Base-by-base conservation (phyloP, 2,888 invertebrate genomes). In the Athripsodes cinereus region DNA sequence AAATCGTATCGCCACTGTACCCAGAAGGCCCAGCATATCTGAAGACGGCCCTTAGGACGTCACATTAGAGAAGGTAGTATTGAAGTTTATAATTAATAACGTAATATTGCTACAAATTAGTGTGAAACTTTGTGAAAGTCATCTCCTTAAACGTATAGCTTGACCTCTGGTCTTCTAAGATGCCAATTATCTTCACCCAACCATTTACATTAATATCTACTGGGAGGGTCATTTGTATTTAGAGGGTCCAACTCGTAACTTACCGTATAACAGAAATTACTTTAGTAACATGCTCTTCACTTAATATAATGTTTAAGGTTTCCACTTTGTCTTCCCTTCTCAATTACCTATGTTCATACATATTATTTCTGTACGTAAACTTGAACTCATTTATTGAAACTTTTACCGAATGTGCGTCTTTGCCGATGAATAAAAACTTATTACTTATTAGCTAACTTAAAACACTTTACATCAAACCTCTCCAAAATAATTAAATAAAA, bases 51-150 rank as follows among this genome's bases (percentile, higher is more conserved):
- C 3, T 40, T 40, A 40, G 40, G 40, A 40, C 40, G 40, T 40
- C 16, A 40, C 40, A 40, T 40, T 40, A 40, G 40, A 40, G 13
- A 8, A 40, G 40, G 40, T 40, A 8, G 40, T 40, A 63, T 61
- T 57, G 63, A 40, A 57, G 58, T 52, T 59, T 59, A 59, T 55
- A 61, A 63, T 63, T 63, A 63, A 63, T 63, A 61, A 63, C 56
- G 61, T 60, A 40, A 40, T 40, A 40, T 40, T 40, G n/a, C 40
- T 40, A 8, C 40, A 40, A 61, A 63, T 63, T 63, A 63, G 51
- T 46, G 54, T 46, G 56, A 53, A 63, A 63, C 57, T 63, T 63
- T 59, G 53, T 59, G 63, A 58, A 55, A 53, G 46, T 22, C 54
- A 48, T 55, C 62, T 58, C 54, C 47, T 55, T 40, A 22, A 20